Conservation (phyloP, 2,797 vertebrate species). For the Cynopterus sphinx region DNA sequence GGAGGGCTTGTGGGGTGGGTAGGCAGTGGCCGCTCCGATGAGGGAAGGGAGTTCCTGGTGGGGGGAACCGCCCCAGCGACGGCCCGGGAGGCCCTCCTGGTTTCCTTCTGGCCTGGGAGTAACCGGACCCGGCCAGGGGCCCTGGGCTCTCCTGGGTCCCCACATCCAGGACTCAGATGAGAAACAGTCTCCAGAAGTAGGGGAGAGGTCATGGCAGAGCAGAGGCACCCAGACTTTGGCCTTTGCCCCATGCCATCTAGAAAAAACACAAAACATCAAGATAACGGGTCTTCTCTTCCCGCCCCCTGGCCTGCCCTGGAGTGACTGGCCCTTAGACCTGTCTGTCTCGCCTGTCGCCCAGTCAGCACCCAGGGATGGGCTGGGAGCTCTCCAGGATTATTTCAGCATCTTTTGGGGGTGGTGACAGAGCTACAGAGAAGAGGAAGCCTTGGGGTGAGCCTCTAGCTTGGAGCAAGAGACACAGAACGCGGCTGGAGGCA, state of each 20-base stretch:
- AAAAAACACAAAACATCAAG: constrained; percentile 75
- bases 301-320: background rate
- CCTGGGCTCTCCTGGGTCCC: background rate
- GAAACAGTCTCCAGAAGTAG: constrained; percentile 77
- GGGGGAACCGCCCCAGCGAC: rapidly evolving
- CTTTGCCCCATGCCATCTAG: constrained; percentile 29
- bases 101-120: background rate
- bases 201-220: constrained; percentile 78
- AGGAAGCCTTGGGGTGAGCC: background rate
- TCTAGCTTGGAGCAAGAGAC: background rate
- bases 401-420: constrained; percentile 80
- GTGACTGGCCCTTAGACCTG: constrained; percentile 11
- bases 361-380: constrained; percentile 44
- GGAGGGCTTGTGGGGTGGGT: background rate
- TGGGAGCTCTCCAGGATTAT: constrained; percentile 56
- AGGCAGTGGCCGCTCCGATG: background rate
- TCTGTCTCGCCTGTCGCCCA: background rate
- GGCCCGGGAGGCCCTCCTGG: background rate
- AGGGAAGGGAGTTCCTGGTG: no score
- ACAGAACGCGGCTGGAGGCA: background rate
- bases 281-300: constrained; percentile 81
- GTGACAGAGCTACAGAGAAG: constrained; percentile 73
- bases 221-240: constrained; percentile 76
- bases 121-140: background rate
- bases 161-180: background rate